Evolutionary conservation across 2,888 invertebrate genomes (phyloP), one percentile per base, ranked within the genome.

Genomic region (Helicoverpa assulta): DNA sequence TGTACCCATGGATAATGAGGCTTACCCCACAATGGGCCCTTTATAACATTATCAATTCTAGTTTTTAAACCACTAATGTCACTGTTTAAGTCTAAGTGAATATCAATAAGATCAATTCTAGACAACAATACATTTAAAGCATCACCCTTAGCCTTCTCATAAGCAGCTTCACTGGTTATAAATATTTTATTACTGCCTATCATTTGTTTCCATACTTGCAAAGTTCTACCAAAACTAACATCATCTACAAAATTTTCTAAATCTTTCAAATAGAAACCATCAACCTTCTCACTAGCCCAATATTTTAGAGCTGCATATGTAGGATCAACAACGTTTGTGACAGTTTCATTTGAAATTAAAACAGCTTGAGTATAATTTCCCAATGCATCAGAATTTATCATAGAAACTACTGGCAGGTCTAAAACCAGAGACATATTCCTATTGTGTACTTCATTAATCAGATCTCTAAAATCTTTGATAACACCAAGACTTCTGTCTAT

Each of bases 201-300:
- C 12, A 97, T 92, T 74, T 95, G 93, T 87, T 97, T 98, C 98
- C 98, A 98, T 65, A 96, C 91, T 69, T 96, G 96, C 21, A 98
- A 87, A 51, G 96, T 96, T 59, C 93, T 92, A 0, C 94, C 91
- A 81, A 98, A 97, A 84, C 96, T 93, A 0, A 92, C 89, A 82
- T 97, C 97, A 52, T 96, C 93, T 5, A 96, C 94, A 85, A 97
- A 96, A 71, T 96, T 91, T 85, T 98, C 97, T 26, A 98, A 90
- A 12, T 98, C 98, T 90, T 98, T 98, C 8, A 99, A 93, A 89
- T 98, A 98, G 91, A 99, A 98, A 0, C 99, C 99, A 91, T 99
- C 98, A 4, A 99, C 97, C 8, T 98, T 98, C 75, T 97, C 93
- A 29, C 97, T 86, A n/a, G 91, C 88, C 92, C 94, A 95, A 82